Evolutionary conservation across 2,888 invertebrate genomes (phyloP).

Genomic region (Sinohyriopsis cumingii): DNA sequence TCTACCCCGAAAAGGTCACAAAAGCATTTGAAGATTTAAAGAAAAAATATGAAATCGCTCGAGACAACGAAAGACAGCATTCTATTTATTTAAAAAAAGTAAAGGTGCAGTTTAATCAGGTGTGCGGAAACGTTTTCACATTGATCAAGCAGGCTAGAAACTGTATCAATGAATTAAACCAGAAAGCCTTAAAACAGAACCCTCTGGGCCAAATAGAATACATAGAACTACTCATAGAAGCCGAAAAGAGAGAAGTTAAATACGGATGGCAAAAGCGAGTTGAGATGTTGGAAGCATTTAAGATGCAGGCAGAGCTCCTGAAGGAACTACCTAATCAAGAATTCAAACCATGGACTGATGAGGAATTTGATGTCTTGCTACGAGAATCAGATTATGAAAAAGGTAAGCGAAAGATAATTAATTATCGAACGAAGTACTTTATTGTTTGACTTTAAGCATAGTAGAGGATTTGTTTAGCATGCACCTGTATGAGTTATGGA

Average conservation of each 20-base stretch:
- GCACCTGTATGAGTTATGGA: no score
- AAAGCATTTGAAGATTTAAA: constrained; percentile 20
- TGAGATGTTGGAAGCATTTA: constrained; percentile 5
- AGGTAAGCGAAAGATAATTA: no score
- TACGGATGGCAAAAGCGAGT: constrained; percentile 15
- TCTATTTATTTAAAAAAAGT: constrained; percentile 16
- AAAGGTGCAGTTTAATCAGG: constrained; percentile 12
- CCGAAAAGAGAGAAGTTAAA: constrained; percentile 23
- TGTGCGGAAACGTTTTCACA: constrained; percentile 4
- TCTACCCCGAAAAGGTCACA: constrained; percentile 5
- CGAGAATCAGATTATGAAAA: no score
- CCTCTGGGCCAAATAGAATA: constrained; percentile 25
- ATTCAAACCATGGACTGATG: no score
- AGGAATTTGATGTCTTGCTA: no score
- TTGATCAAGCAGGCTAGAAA: constrained; percentile 17
- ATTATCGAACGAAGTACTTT: no score
- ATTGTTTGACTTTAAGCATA: no score
- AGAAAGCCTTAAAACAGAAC: constrained; percentile 28
- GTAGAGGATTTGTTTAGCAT: no score
- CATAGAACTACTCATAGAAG: constrained; percentile 31
- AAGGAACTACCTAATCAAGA: no score
- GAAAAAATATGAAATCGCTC: neutral
- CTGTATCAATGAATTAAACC: constrained; percentile 17
- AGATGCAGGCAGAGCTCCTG: constrained; percentile 6
- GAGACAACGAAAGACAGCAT: constrained; percentile 10